phyloP scores from a whole-genome alignment of 2,888 invertebrate species.

The Ochropacha duplaris region DNA sequence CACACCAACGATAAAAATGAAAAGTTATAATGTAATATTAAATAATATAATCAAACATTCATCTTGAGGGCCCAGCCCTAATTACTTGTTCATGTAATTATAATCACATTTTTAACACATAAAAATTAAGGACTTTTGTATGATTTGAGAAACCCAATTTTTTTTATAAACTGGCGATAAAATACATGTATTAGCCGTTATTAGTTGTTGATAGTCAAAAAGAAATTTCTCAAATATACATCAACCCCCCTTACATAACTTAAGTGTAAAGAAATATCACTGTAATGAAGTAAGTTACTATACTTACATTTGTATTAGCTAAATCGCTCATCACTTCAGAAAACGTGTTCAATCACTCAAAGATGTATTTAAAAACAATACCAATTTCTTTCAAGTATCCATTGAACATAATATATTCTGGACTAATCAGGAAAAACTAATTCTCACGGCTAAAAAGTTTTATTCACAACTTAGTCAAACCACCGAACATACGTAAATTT shows the following conservation, averaged over 20 bases:
- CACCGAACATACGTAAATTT: constrained; percentile 9
- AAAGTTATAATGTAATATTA: constrained; percentile 9
- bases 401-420: background rate
- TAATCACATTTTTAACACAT: constrained; percentile 29
- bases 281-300: constrained; percentile 28
- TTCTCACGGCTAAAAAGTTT: constrained; percentile 6
- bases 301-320: constrained; percentile 19
- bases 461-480: constrained; percentile 29
- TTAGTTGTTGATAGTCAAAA: background rate
- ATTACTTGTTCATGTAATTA: constrained; percentile 26
- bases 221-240: background rate
- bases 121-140: constrained; percentile 10
- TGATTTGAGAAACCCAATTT: constrained; percentile 1
- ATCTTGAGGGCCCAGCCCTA: constrained; percentile 33
- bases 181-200: background rate
- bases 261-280: constrained; percentile 33
- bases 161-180: background rate
- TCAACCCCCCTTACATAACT: background rate
- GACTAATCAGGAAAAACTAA: constrained; percentile 1
- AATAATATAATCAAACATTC: constrained; percentile 31
- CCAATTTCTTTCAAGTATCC: no score
- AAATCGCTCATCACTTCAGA: background rate
- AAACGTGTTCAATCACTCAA: background rate
- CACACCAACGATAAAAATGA: background rate
- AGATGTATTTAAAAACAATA: background rate